Conservation (phyloP, 2,113 vertebrate genomes). For the Bucco capensis region DNA sequence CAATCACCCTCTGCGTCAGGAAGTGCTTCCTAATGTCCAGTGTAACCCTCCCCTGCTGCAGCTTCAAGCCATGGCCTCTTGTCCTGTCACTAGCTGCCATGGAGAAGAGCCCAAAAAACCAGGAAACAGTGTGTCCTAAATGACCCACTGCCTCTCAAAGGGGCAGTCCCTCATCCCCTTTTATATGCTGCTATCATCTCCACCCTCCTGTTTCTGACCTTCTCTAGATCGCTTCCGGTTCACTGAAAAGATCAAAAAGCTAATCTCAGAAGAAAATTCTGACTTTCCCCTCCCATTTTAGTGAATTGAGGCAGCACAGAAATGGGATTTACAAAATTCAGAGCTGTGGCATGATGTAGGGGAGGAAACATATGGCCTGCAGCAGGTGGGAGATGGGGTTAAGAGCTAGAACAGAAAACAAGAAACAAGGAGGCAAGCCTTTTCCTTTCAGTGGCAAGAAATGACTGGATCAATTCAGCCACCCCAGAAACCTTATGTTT, state of each 20-base stretch:
- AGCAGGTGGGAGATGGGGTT: neutral
- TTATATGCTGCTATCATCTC: neutral
- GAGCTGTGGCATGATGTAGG: neutral
- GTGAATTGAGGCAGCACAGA: neutral
- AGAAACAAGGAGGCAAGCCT: neutral
- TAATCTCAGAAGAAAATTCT: neutral
- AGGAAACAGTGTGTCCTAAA: neutral
- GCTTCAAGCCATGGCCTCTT: no score
- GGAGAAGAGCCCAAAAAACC: no score
- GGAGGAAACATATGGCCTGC: neutral
- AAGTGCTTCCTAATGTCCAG: no score
- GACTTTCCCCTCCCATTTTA: rapidly evolving
- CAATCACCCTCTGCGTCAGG: no score
- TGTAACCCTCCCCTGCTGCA: no score
- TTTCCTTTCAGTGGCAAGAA: neutral
- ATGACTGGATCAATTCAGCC: neutral
- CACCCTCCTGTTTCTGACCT: neutral
- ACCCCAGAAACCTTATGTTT: neutral
- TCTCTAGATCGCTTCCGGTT: neutral
- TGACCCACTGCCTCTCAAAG: neutral
- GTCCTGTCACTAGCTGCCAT: no score
- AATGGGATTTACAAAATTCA: neutral
- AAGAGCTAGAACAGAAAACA: neutral
- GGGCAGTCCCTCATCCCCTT: neutral
- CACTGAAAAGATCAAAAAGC: neutral